Evolutionary conservation across 53 echinoderm and acorn worm genomes (phyloP).

Genomic region (Holothuria leucospilota): DNA sequence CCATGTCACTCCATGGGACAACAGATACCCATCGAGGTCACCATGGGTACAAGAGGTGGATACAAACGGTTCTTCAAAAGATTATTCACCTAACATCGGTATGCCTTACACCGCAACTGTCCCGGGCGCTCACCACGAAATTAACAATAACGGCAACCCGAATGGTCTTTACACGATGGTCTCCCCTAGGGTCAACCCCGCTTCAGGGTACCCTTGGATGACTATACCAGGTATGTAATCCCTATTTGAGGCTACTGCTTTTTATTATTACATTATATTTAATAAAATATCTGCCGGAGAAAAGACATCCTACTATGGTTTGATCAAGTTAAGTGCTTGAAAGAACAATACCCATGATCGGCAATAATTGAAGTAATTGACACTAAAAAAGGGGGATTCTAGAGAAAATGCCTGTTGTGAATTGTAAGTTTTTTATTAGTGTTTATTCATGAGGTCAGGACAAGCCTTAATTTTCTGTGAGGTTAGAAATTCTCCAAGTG

Average conservation of each 20-base stretch:
- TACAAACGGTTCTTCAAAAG: conserved; percentile 8
- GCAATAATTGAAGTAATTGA: too few relatives aligned
- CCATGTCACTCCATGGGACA: conserved; percentile 29
- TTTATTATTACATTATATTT: too few relatives aligned
- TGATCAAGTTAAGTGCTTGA: too few relatives aligned
- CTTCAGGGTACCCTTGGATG: conserved; percentile 74
- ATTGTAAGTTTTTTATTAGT: too few relatives aligned
- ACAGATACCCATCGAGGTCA: conserved; percentile 43
- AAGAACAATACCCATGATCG: too few relatives aligned
- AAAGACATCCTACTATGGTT: too few relatives aligned
- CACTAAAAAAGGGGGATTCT: too few relatives aligned
- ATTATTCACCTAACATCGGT: conserved; percentile 1
- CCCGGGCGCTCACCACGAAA: conserved; percentile 21
- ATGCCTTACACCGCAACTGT: conserved; percentile 15
- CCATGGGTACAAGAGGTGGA: conserved; percentile 40
- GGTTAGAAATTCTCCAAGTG: too few relatives aligned
- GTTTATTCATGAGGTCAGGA: too few relatives aligned
- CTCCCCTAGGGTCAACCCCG: conserved; percentile 41
- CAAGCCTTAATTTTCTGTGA: too few relatives aligned
- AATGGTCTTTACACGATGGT: conserved; percentile 37
- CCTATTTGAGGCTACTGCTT: not conserved
- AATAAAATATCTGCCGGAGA: too few relatives aligned
- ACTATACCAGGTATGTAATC: conserved; percentile 58
- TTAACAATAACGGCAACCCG: conserved; percentile 38
- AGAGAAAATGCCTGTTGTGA: too few relatives aligned